These are phyloP conservation scores for Dolichoris vasculosae DNA, from an alignment of 1,140 invertebrate species.

Conservation along the genomic window DNA sequence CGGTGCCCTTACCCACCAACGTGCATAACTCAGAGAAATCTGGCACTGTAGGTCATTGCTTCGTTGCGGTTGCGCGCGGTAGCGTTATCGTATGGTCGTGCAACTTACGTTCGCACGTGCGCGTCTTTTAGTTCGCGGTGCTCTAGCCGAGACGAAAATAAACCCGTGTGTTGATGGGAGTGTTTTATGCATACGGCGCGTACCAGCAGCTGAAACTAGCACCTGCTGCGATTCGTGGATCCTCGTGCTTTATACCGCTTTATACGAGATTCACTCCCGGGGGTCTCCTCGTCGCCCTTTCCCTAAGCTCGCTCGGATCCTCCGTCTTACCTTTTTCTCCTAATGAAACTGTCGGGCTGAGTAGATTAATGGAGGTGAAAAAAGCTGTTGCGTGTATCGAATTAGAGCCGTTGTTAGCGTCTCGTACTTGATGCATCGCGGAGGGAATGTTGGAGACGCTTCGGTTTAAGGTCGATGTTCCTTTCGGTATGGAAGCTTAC, in stretches of 20 bases:
- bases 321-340: neutral
- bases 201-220: slow-evolving; percentile 1
- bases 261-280: neutral
- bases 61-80: neutral
- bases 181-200: neutral
- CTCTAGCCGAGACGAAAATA: neutral
- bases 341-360: slow-evolving; percentile 20
- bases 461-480: neutral
- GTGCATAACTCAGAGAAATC: slow-evolving; percentile 51
- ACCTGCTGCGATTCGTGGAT: slow-evolving; percentile 7
- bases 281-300: neutral
- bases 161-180: neutral
- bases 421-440: neutral
- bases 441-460: neutral
- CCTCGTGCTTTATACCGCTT: neutral
- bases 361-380: slow-evolving; percentile 31
- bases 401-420: neutral
- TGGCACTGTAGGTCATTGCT: slow-evolving; percentile 57
- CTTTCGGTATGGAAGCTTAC: neutral
- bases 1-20: neutral
- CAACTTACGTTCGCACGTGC: neutral
- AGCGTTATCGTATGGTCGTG: neutral
- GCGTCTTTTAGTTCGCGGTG: neutral
- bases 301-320: neutral
- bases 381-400: neutral